Evolutionary conservation across 23 tunicate genomes (phyloP), one percentile per base, ranked within the genome.

Genomic region (Corella eumyota): DNA sequence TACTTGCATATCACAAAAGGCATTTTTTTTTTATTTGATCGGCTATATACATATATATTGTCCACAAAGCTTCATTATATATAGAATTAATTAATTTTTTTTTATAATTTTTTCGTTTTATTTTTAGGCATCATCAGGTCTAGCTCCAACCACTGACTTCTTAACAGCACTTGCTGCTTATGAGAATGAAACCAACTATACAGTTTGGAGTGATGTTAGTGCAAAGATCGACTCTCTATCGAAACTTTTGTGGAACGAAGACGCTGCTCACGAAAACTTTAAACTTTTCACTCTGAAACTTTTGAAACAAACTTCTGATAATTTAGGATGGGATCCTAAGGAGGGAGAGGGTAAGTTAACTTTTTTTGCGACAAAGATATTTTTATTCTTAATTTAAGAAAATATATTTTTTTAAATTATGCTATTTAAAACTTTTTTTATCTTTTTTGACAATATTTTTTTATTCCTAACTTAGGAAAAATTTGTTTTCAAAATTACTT

Each of bases 81-180:
- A n/a, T n/a, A n/a, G n/a, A n/a, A n/a, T n/a, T n/a, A n/a, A n/a
- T n/a, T n/a, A n/a, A n/a, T n/a, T n/a, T n/a, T n/a, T n/a, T n/a
- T n/a, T n/a, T n/a, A n/a, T n/a, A n/a, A n/a, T n/a, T n/a, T n/a
- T n/a, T n/a, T n/a, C n/a, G n/a, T n/a, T n/a, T n/a, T n/a, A n/a
- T n/a, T n/a, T n/a, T n/a, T 35, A 81, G 91, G 96, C 96, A 2
- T 72, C 88, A 1, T 78, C 96, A 1, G 96, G 96, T 13, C 63
- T 68, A 25, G 45, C 79, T 1, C 63, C 87, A 4, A 88, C 96
- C 55, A 70, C 73, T 11, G 81, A 88, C 68, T 88, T 71, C 72
- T 68, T 88, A 38, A 35, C 65, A 28, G 69, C 83, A 0, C 72
- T 88, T 3, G 69, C 81, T 1, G 76, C 96, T 11, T 88, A 71